These are phyloP conservation scores for Rhincodon typus DNA, from an alignment of 2,797 vertebrate species.

Conservation along the genomic window DNA sequence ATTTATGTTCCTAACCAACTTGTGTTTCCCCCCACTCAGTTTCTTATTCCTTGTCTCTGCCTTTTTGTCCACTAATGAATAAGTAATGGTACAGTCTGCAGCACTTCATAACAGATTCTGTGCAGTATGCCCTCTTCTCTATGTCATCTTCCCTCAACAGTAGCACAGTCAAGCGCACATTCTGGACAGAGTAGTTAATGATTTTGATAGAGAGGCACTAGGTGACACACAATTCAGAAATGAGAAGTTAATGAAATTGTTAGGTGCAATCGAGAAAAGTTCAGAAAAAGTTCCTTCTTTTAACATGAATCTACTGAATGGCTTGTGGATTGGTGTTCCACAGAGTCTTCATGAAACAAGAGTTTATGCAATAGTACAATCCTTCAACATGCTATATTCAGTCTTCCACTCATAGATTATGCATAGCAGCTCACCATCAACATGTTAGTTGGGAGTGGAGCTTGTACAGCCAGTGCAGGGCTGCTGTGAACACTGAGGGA, in stretches of 20 bases:
- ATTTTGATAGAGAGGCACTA: neutral
- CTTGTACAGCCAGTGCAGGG: no score
- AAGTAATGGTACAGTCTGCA: neutral
- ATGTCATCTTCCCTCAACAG: neutral
- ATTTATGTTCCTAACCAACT: no score
- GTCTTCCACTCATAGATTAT: neutral
- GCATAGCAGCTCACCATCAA: neutral
- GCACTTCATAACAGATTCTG: neutral
- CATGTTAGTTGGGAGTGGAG: neutral
- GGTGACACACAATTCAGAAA: neutral
- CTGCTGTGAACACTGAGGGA: neutral
- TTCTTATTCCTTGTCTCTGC: neutral
- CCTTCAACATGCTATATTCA: neutral
- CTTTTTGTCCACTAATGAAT: no score
- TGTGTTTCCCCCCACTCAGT: no score
- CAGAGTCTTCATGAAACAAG: neutral
- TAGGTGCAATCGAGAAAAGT: neutral
- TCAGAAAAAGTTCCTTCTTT: conserved; percentile 9
- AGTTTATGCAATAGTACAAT: neutral
- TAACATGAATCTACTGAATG: neutral
- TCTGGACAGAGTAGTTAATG: neutral
- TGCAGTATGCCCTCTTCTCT: neutral
- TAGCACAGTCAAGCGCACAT: neutral
- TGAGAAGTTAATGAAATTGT: neutral
- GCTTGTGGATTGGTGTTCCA: neutral